phyloP scores from a whole-genome alignment of 2,797 vertebrate genomes.

The Vultur gryphus region DNA sequence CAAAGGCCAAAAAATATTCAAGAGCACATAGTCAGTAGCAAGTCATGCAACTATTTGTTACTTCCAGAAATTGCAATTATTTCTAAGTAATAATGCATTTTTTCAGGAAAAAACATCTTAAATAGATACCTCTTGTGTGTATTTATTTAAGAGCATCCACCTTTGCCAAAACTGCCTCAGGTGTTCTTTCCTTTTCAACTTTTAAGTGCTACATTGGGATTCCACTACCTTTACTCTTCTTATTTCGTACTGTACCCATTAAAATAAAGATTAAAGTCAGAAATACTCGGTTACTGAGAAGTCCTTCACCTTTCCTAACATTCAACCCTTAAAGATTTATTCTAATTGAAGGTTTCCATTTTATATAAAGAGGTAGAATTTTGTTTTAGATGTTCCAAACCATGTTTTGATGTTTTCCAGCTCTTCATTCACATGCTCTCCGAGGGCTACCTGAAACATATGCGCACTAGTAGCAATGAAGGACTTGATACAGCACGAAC shows the following conservation, averaged over 20 bases:
- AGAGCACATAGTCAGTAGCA: background rate
- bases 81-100: background rate
- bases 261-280: background rate
- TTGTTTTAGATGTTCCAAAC: background rate
- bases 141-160: background rate
- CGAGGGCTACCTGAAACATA: background rate
- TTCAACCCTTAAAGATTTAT: background rate
- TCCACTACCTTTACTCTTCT: background rate
- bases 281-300: background rate
- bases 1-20: background rate
- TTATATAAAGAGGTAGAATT: background rate
- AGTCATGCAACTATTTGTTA: background rate
- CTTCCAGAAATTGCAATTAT: background rate
- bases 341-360: background rate
- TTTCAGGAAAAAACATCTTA: background rate
- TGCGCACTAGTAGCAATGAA: fast-evolving
- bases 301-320: background rate
- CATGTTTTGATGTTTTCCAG: background rate
- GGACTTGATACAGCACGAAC: background rate
- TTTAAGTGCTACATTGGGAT: background rate
- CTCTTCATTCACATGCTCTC: background rate
- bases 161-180: background rate
- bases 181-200: background rate
- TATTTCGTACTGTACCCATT: background rate
- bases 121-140: background rate